A percentile compares a stretch with the other conserved stretches of the same genome.
These are phyloP conservation scores for Protophormia terraenovae DNA, from an alignment of 2,888 invertebrate species.

Conservation along the genomic window DNA sequence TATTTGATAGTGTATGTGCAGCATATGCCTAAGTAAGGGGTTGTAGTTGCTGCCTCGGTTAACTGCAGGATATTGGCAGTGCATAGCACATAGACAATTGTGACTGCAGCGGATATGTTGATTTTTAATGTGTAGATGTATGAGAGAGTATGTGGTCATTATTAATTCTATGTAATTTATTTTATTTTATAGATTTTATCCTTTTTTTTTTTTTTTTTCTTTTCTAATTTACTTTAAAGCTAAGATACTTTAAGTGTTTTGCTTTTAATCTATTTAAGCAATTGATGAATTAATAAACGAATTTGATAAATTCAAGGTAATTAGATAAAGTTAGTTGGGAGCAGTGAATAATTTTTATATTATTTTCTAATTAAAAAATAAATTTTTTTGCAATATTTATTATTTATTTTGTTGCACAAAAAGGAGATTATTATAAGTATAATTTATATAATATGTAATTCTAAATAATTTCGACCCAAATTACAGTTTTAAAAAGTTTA, in stretches of 20 bases:
- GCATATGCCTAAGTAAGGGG: neutral
- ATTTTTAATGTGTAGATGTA: neutral
- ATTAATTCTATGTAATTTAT: neutral
- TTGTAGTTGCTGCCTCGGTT: slow-evolving; percentile 15
- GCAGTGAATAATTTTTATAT: too few species aligned
- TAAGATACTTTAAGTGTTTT: neutral
- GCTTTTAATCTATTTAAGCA: neutral
- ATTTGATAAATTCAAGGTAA: too few species aligned
- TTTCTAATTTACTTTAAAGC: too few species aligned
- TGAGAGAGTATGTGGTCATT: neutral
- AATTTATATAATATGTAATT: too few species aligned
- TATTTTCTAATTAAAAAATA: too few species aligned
- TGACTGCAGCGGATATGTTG: slow-evolving; percentile 47
- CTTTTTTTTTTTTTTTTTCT: neutral
- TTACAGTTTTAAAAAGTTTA: too few species aligned
- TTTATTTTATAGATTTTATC: neutral
- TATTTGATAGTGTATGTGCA: neutral
- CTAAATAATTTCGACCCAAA: too few species aligned
- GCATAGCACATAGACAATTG: slow-evolving; percentile 36
- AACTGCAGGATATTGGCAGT: slow-evolving; percentile 31
- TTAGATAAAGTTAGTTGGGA: too few species aligned
- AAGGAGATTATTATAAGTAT: too few species aligned
- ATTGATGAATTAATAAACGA: neutral
- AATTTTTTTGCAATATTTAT: too few species aligned
- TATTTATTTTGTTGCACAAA: too few species aligned